Percentiles rank a stretch among this genome's conserved stretches.
These are phyloP conservation scores for Vollenhovia emeryi DNA, from an alignment of 1,140 invertebrate genomes.

Conservation along the genomic window DNA sequence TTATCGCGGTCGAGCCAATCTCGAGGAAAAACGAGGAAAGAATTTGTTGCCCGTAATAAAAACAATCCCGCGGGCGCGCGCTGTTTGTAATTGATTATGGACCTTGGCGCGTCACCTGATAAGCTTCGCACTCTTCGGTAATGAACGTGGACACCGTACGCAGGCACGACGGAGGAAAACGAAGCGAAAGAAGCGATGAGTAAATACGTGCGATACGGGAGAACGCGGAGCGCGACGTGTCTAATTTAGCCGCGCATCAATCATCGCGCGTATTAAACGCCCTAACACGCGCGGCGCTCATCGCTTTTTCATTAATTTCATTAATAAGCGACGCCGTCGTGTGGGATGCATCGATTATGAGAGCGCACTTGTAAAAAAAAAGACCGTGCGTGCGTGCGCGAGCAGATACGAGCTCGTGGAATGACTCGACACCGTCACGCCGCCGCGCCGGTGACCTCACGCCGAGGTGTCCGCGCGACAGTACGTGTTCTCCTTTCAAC, in stretches of 20 bases:
- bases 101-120: not conserved
- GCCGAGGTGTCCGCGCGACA: conserved; percentile 62
- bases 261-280: conserved; percentile 35
- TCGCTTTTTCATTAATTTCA: conserved; percentile 25
- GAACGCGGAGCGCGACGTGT: not conserved
- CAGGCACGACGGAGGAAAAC: not conserved
- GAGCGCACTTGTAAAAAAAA: not conserved
- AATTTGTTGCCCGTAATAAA: not conserved
- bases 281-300: conserved; percentile 17
- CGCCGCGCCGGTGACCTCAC: conserved; percentile 66
- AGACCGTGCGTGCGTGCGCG: not conserved
- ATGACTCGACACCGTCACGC: conserved; percentile 60
- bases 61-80: not conserved
- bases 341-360: conserved; percentile 29
- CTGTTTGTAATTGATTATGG: conserved; percentile 28
- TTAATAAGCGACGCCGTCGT: conserved; percentile 30
- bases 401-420: conserved; percentile 42
- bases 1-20: not conserved
- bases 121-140: conserved; percentile 29
- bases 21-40: not conserved
- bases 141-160: not conserved
- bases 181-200: not conserved
- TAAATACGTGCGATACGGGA: conserved; percentile 6
- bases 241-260: conserved; percentile 30
- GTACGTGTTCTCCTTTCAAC: conserved; percentile 77